A percentile compares a stretch with the other conserved stretches of the same genome.
Conservation (phyloP, 2,113 vertebrate species). For the Gadus chalcogrammus region DNA sequence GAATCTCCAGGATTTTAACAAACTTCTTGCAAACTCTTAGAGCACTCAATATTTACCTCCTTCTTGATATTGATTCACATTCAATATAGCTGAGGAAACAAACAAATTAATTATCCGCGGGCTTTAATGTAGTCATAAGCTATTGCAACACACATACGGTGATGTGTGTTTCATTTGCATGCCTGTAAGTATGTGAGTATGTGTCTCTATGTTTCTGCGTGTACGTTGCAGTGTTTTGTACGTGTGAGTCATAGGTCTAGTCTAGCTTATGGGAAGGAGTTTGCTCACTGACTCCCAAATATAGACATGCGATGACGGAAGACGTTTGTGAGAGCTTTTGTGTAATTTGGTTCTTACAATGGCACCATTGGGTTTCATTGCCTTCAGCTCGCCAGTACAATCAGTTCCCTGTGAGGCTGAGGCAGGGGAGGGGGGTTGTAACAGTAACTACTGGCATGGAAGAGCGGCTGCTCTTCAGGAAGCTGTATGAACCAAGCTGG, state of each 20-base stretch:
- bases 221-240: neutral
- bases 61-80: no score
- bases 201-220: neutral
- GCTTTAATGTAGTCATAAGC: no score
- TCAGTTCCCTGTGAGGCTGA: constrained; percentile 51
- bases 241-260: neutral
- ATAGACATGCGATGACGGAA: neutral
- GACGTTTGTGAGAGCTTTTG: constrained; percentile 19
- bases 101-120: no score
- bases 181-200: neutral
- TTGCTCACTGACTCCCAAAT: neutral
- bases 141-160: no score
- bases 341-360: constrained; percentile 32
- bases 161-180: neutral
- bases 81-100: no score
- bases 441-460: no score
- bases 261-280: no score
- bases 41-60: no score
- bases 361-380: constrained; percentile 41
- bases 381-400: constrained; percentile 52
- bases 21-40: no score
- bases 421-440: neutral
- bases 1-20: no score
- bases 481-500: no score
- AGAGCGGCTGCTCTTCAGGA: no score